phyloP scores from a whole-genome alignment of 2,888 invertebrate genomes.

The Argynnis bischoffii region DNA sequence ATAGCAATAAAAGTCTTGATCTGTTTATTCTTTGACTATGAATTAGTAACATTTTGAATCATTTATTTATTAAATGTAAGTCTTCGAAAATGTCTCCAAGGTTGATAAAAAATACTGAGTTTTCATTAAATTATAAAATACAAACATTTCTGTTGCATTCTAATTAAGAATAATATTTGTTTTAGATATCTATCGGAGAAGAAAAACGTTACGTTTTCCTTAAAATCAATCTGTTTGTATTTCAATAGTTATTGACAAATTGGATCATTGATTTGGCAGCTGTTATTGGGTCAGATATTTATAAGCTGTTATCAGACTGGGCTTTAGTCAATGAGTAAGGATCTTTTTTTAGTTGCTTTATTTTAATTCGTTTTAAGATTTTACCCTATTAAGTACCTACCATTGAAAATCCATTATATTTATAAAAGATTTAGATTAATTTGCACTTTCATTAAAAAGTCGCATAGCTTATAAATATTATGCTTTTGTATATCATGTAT shows the following conservation, averaged over 20 bases:
- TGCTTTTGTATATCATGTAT: not conserved
- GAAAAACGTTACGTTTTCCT: not conserved
- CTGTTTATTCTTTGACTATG: no score
- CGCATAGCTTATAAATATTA: not conserved
- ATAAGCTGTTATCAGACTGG: slow-evolving; percentile 23
- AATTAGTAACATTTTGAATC: no score
- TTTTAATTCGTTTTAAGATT: not conserved
- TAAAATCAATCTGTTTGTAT: slow-evolving; percentile 4
- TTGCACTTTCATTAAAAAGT: not conserved
- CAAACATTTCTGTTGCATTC: no score
- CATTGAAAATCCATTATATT: not conserved
- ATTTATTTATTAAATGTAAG: no score
- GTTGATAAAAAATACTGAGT: no score
- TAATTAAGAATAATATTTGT: no score
- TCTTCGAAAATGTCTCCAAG: no score
- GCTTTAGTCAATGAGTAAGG: slow-evolving; percentile 18
- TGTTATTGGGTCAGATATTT: slow-evolving; percentile 29
- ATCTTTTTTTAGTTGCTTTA: slow-evolving; percentile 12
- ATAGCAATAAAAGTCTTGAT: no score
- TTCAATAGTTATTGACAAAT: slow-evolving; percentile 22
- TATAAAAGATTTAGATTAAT: not conserved
- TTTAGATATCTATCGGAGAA: no score
- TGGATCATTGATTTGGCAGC: slow-evolving; percentile 28
- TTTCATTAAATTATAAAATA: no score
- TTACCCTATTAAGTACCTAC: not conserved